These are phyloP conservation scores for Ophraella communa DNA, from an alignment of 2,888 invertebrate species.

Conservation along the genomic window DNA sequence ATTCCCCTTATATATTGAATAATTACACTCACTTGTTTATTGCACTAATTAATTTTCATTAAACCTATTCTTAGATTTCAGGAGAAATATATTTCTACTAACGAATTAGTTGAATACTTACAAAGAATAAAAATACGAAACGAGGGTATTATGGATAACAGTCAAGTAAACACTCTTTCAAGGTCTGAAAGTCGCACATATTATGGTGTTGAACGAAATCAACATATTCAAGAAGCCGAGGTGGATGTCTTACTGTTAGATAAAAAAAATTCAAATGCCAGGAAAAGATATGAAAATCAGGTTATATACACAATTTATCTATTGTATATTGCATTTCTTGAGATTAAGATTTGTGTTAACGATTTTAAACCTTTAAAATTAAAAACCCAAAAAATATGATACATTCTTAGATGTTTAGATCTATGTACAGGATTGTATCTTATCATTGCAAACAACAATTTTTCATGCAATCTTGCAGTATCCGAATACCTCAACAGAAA, in stretches of 20 bases:
- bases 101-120: conserved; percentile 74
- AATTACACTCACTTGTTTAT: no score
- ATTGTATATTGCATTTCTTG: background rate
- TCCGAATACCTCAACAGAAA: no score
- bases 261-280: conserved; percentile 69
- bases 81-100: conserved; percentile 67
- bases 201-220: conserved; percentile 44
- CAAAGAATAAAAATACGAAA: conserved; percentile 65
- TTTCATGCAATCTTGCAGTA: no score
- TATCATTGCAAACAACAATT: no score
- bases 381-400: no score
- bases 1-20: no score
- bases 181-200: conserved; percentile 52
- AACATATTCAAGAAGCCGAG: conserved; percentile 56
- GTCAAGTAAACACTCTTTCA: conserved; percentile 32
- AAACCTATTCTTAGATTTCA: conserved; percentile 61
- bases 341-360: no score
- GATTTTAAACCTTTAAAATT: no score
- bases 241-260: conserved; percentile 73
- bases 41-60: background rate
- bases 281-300: conserved; percentile 74
- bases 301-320: conserved; percentile 58
- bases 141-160: conserved; percentile 40
- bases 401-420: no score
- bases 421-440: no score